Evolutionary conservation across 2,888 invertebrate genomes (phyloP).

Genomic region (Miltochrista miniata): DNA sequence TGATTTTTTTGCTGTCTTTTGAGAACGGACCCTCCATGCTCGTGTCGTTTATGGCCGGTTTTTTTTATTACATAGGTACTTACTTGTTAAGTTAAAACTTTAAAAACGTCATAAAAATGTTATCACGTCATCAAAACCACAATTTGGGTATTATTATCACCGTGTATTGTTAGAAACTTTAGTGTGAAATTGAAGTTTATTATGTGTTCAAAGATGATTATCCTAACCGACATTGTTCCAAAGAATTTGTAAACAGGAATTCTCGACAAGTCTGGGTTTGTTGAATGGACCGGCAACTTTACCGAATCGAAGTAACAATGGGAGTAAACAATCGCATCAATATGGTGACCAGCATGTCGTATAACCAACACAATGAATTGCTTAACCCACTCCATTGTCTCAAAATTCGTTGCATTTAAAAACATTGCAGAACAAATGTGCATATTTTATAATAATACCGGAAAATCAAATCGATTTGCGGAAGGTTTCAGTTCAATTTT

Average conservation of each 20-base stretch:
- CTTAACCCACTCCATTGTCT: slow-evolving; percentile 3
- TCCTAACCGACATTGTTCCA: slow-evolving; percentile 23
- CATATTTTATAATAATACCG: no score
- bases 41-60: no score
- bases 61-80: no score
- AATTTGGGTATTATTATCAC: no score
- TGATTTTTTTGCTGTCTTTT: no score
- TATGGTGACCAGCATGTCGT: slow-evolving; percentile 18
- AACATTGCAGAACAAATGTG: slow-evolving; percentile 6
- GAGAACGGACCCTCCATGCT: no score
- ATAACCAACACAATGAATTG: slow-evolving; percentile 20
- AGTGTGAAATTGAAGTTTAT: neutral
- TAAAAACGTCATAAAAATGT: no score
- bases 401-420: slow-evolving; percentile 1
- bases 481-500: neutral
- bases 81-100: no score
- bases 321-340: slow-evolving; percentile 27
- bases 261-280: slow-evolving; percentile 17
- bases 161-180: no score
- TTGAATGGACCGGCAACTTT: slow-evolving; percentile 23
- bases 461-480: no score
- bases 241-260: slow-evolving; percentile 33
- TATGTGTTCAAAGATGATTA: slow-evolving; percentile 13
- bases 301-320: slow-evolving; percentile 31
- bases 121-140: no score